Conservation (phyloP, 2,113 vertebrate genomes). For the Chunga burmeisteri region DNA sequence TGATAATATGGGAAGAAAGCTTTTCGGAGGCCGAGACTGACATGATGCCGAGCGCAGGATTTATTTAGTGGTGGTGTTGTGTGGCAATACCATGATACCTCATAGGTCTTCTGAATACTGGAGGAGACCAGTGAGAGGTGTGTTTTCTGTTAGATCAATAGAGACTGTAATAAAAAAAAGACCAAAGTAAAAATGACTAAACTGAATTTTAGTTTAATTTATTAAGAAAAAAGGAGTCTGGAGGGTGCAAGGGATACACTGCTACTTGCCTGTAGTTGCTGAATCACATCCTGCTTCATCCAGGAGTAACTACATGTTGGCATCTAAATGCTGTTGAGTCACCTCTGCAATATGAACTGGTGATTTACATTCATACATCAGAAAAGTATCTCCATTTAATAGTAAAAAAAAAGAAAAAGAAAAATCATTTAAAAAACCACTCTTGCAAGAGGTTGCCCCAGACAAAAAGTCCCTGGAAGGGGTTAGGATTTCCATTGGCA, state of each 20-base stretch:
- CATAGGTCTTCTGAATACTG: background rate
- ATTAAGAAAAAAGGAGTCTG: background rate
- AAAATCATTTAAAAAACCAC: background rate
- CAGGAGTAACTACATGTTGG: constrained; percentile 19
- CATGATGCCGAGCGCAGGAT: background rate
- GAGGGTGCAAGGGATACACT: background rate
- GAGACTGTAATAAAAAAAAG: background rate
- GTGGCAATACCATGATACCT: background rate
- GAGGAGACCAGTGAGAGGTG: background rate
- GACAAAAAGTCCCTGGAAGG: background rate
- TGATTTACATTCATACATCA: background rate
- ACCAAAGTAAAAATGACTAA: background rate
- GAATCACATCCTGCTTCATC: constrained; percentile 40
- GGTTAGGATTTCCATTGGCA: background rate
- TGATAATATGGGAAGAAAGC: background rate
- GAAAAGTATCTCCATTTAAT: background rate
- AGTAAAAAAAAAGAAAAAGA: background rate
- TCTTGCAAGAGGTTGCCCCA: background rate
- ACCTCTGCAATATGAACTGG: background rate
- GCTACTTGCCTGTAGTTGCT: background rate
- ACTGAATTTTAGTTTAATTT: background rate
- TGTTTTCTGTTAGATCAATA: background rate
- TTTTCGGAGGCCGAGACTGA: background rate
- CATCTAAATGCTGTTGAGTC: constrained; percentile 28
- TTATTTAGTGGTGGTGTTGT: background rate